phyloP scores from a whole-genome alignment of 2,113 vertebrate genomes.

The Diadophis punctatus region DNA sequence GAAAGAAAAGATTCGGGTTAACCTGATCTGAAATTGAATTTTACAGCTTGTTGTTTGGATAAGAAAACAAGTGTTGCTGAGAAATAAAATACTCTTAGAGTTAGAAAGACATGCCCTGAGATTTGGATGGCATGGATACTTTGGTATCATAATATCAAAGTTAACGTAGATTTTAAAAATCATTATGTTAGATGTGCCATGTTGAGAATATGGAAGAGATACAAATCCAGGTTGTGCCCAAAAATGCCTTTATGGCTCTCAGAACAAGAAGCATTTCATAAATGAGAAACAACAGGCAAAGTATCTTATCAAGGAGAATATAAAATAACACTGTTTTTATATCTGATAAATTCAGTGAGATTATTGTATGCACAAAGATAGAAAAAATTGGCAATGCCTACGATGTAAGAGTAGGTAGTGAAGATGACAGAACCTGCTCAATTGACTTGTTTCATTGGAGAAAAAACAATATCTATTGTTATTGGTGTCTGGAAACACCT shows the following conservation, averaged over 20 bases:
- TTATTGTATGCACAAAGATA: neutral
- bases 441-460: neutral
- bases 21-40: neutral
- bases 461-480: neutral
- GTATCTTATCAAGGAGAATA: neutral
- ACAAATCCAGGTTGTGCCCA: too few species aligned
- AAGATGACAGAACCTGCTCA: neutral
- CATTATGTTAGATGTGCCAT: neutral
- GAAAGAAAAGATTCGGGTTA: neutral
- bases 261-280: neutral
- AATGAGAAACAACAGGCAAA: neutral
- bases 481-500: neutral
- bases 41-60: neutral
- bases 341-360: neutral
- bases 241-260: neutral
- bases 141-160: neutral
- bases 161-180: neutral
- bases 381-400: neutral
- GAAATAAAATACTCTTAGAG: neutral
- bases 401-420: neutral
- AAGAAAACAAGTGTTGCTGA: neutral
- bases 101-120: neutral
- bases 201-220: neutral
- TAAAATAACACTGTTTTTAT: neutral
- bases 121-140: neutral